Base-by-base conservation (phyloP, 2,888 invertebrate genomes). In the Hirtodrosophila cameraria region DNA sequence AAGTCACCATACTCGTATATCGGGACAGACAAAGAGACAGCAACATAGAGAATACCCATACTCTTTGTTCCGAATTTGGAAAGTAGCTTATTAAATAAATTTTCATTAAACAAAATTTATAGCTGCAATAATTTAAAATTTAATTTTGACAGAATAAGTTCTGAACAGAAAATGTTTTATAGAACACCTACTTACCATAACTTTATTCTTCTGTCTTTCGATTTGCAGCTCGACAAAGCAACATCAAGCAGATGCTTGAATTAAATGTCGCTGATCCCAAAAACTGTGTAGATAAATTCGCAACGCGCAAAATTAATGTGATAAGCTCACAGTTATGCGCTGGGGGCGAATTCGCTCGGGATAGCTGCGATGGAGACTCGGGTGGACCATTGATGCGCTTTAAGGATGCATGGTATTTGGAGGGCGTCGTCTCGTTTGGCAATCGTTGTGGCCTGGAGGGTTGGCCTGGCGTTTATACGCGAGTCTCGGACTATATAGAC, bases 391-490 rank as follows among this genome's bases (percentile, higher is more conserved):
- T 94, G 27, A 92, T 92, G 89, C 81, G 88, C 0, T 88, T 87
- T 9, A 87, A 87, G 4, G 86, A 91, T 2, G 79, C 77, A 13
- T 88, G 88, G 82, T 88, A 64, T 20, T 64, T 88, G 38, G 89
- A 89, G 49, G 92, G 92, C 12, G 82, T 92, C 30, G 92, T 93
- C 0, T 93, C 93, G 0, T 92, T 92, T 77, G 93, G 93, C 30
- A 92, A 92, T 36, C 85, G 87, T 2, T 90, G 90, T 28, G 90
- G 90, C 7, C 82, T 90, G 8, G 90, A 92, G n/a, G 93, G 92
- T 1, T 93, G 93, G 91, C 95, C 95, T 0, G 95, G 94, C 0
- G 93, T 95, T 2, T 95, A 95, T 87, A 95, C 94, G 0, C 91
- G 92, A 31, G 92, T 95, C 1, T 89, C 93, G 0, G 90, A 92